phyloP scores from a whole-genome alignment of 2,113 vertebrate species.

The Trichechus manatus region DNA sequence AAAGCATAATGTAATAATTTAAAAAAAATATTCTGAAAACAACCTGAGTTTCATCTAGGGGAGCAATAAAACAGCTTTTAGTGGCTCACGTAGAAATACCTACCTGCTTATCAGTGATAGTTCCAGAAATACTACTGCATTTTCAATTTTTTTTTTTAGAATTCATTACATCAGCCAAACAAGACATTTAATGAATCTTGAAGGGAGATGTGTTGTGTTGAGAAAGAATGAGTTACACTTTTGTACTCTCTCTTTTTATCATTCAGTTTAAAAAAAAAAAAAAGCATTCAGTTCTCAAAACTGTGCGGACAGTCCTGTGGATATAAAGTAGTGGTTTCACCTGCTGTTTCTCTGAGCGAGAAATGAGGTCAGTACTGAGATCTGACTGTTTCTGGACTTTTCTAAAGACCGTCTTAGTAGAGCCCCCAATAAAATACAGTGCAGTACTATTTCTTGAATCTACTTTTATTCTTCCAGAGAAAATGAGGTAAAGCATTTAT shows the following conservation, averaged over 20 bases:
- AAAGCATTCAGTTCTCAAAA: not conserved
- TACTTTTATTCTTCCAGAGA: slow-evolving; percentile 41
- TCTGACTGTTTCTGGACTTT: not conserved
- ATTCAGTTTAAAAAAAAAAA: not conserved
- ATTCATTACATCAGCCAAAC: not conserved
- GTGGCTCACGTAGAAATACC: not conserved
- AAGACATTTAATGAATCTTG: not conserved
- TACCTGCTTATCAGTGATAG: not conserved
- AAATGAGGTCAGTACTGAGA: slow-evolving; percentile 45
- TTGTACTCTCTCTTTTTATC: slow-evolving; percentile 28
- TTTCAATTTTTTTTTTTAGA: not conserved
- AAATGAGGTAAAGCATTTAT: not conserved
- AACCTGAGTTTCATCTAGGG: not conserved
- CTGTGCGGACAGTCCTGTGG: not conserved
- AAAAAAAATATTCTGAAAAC: not conserved
- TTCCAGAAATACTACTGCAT: not conserved
- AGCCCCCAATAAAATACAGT: not conserved
- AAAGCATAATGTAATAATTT: not conserved
- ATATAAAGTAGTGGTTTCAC: slow-evolving; percentile 11
- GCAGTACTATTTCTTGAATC: slow-evolving; percentile 25
- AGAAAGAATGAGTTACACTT: not conserved
- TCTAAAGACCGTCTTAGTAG: slow-evolving; percentile 62
- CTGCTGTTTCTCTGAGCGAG: slow-evolving; percentile 54
- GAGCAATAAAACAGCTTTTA: not conserved
- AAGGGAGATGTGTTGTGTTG: not conserved